Evolutionary conservation across 2,888 invertebrate species (phyloP).

Genomic region (Orchesellides sinensis): DNA sequence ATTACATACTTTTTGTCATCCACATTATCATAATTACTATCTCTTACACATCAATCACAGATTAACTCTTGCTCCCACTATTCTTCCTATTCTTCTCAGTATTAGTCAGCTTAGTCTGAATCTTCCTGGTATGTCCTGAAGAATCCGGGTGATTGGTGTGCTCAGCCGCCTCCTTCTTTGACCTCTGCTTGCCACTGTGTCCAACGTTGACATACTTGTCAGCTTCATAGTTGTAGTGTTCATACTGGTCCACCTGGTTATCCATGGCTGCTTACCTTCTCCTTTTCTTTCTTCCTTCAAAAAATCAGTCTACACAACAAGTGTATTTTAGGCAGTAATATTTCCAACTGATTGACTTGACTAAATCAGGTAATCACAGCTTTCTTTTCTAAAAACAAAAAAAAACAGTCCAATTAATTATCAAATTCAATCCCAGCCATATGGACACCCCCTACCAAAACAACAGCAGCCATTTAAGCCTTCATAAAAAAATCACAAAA

Average conservation of each 20-base stretch:
- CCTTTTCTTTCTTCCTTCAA: too few species aligned
- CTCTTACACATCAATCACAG: neutral
- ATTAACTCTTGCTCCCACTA: slow-evolving; percentile 65
- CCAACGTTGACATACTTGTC: slow-evolving; percentile 92
- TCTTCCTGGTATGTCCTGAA: slow-evolving; percentile 94
- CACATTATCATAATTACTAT: neutral
- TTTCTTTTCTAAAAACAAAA: too few species aligned
- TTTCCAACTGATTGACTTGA: too few species aligned
- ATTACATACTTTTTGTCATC: neutral
- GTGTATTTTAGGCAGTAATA: too few species aligned
- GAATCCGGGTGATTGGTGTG: slow-evolving; percentile 96
- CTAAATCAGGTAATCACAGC: too few species aligned
- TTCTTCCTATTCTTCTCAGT: slow-evolving; percentile 88
- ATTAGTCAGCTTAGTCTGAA: slow-evolving; percentile 89
- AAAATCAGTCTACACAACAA: too few species aligned
- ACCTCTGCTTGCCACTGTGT: slow-evolving; percentile 93
- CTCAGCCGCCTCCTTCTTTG: slow-evolving; percentile 86
- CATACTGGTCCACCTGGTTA: slow-evolving; percentile 93
- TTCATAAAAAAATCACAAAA: too few species aligned
- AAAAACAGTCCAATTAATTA: too few species aligned
- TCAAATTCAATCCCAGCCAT: too few species aligned
- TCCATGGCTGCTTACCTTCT: slow-evolving; percentile 84
- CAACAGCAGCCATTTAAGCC: too few species aligned
- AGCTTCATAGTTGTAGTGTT: slow-evolving; percentile 95
- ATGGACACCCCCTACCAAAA: too few species aligned